These are phyloP conservation scores for Poeciliopsis presidionis DNA, from an alignment of 2,797 vertebrate genomes.

Conservation along the genomic window DNA sequence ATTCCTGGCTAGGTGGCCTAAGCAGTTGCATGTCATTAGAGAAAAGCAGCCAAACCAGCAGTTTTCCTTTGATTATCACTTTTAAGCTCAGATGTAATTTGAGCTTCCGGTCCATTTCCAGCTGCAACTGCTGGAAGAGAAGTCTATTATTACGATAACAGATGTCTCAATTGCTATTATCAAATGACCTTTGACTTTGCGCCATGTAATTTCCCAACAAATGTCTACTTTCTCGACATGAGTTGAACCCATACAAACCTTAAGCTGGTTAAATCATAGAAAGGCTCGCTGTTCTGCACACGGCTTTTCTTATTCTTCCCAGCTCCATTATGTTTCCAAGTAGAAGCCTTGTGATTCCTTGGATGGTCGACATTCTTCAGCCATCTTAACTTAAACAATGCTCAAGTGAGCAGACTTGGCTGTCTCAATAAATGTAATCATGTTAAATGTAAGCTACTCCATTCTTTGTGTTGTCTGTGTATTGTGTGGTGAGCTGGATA, in stretches of 20 bases:
- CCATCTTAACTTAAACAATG: slow-evolving; percentile 14
- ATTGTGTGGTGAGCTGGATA: slow-evolving; percentile 34
- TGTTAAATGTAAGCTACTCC: slow-evolving; percentile 28
- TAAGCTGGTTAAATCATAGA: slow-evolving; percentile 21
- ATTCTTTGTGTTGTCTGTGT: slow-evolving; percentile 31
- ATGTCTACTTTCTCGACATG: slow-evolving; percentile 12
- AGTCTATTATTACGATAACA: slow-evolving; percentile 42
- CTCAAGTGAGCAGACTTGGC: slow-evolving; percentile 22
- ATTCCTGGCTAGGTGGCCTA: neutral
- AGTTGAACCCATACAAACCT: slow-evolving; percentile 9
- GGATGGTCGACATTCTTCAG: slow-evolving; percentile 13
- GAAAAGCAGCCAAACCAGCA: neutral
- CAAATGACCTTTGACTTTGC: slow-evolving; percentile 23
- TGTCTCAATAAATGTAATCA: slow-evolving; percentile 43
- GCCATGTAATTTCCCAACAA: slow-evolving; percentile 24
- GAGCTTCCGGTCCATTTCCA: slow-evolving; percentile 19
- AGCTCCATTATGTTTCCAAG: slow-evolving; percentile 13
- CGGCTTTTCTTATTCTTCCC: neutral
- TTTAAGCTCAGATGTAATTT: slow-evolving; percentile 21
- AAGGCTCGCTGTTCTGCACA: neutral
- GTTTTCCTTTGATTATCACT: slow-evolving; percentile 17
- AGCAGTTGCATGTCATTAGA: slow-evolving; percentile 6
- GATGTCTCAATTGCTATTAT: slow-evolving; percentile 31
- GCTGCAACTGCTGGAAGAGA: slow-evolving; percentile 33
- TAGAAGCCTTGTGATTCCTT: slow-evolving; percentile 5